These are phyloP conservation scores for Phragmatobia fuliginosa DNA, from an alignment of 2,888 invertebrate genomes.

Conservation along the genomic window DNA sequence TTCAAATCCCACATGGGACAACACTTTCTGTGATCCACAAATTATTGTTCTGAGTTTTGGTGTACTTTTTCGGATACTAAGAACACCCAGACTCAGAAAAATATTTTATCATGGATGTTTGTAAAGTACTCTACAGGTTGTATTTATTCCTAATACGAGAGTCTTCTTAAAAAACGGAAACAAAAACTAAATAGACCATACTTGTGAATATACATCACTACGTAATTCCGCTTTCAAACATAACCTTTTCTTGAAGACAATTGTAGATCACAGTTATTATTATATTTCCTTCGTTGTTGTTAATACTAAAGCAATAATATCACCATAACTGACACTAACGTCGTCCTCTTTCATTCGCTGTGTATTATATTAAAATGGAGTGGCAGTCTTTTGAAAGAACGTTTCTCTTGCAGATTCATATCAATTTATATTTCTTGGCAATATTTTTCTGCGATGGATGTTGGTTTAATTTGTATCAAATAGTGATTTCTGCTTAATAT, in stretches of 20 bases:
- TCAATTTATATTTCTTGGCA: background rate
- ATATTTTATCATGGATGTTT: too few relatives aligned
- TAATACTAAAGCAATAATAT: background rate
- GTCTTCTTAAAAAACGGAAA: too few relatives aligned
- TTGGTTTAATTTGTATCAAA: background rate
- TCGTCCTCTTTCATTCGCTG: background rate
- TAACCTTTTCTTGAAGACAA: background rate
- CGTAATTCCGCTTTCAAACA: background rate
- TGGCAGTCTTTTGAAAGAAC: background rate
- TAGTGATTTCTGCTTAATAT: background rate
- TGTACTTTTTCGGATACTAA: too few relatives aligned
- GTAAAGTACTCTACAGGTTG: too few relatives aligned
- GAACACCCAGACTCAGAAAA: too few relatives aligned
- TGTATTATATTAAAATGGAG: background rate
- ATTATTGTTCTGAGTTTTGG: too few relatives aligned
- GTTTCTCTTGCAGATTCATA: background rate
- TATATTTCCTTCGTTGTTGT: background rate
- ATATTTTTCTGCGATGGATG: background rate
- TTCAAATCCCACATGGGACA: too few relatives aligned
- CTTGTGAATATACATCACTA: background rate
- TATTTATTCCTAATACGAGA: too few relatives aligned
- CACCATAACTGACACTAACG: background rate
- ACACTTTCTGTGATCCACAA: too few relatives aligned
- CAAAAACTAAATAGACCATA: too few relatives aligned
- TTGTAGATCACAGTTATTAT: background rate